Base-by-base conservation (phyloP, 2,797 vertebrate species). In the Hoplostethus atlanticus region DNA sequence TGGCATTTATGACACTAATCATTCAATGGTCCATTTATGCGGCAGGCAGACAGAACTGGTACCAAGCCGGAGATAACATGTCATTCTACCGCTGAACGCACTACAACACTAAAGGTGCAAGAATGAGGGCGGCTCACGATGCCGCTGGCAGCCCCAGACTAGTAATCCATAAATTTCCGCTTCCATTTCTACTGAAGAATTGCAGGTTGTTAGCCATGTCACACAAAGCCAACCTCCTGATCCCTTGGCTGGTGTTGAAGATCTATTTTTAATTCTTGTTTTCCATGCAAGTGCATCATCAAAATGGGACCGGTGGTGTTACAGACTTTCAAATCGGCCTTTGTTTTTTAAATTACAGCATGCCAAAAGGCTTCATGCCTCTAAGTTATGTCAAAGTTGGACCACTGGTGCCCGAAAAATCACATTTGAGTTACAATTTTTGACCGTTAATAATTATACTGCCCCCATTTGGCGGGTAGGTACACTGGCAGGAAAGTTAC, bases 1-100 rank as follows among this genome's bases (percentile, higher is more conserved):
- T 83, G 74, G 74, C 73, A 73, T 87, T 85, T 60, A 77, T 73
- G 61, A 25, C 44, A 63, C 62, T 48, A 51, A 79, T 79, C 74
- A 53, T 51, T 80, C 55, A 60, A 47, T 11, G 44, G 66, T 50
- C 69, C 81, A 68, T 74, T 79, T 61, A 73, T 79, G 70, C 70
- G 3, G 12, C 54, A 36, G 25, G n/a, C 64, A 34, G 28, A 30
- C 38, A 46, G 34, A 72, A 68, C 74, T 21, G 34, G 68, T 25
- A 65, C 75, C 68, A 55, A 38, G 57, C 58, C 44, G 47, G 50
- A 63, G 80, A 80, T 78, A 84, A 81, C 63, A 25, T 30, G 38
- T 73, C 60, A 28, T 12, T 30, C 51, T 47, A 10, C 3, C 16
- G 6, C 51, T 53, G 21, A n/a, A 53, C 48, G 48, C 48, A 50